Evolutionary conservation across 2,113 vertebrate genomes (phyloP).

Genomic region (Tachuris rubrigastra): DNA sequence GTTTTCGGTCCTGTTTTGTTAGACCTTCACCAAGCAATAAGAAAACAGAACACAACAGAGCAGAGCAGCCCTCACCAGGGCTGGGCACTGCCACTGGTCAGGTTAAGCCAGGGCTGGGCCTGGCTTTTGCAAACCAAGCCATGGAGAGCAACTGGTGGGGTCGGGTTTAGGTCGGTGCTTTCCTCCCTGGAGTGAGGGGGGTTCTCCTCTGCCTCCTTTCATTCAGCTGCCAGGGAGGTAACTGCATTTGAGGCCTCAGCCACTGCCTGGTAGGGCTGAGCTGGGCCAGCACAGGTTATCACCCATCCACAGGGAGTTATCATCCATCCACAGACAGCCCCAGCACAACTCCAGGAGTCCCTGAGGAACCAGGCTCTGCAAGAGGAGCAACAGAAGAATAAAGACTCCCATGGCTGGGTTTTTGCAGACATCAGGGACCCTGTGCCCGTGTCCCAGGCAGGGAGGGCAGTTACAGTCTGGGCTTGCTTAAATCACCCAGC

Average conservation of each 20-base stretch:
- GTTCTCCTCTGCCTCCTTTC: neutral
- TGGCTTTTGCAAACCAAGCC: too few species aligned
- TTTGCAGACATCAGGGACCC: neutral
- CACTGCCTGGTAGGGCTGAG: neutral
- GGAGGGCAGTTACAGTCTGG: neutral
- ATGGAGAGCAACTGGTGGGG: fast-evolving
- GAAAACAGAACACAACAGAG: neutral
- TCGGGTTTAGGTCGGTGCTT: fast-evolving
- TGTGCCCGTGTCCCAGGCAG: fast-evolving
- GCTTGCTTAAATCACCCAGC: neutral
- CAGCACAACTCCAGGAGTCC: neutral
- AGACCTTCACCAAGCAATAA: neutral
- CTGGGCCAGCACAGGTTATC: neutral
- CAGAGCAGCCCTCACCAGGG: neutral
- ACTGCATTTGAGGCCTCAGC: neutral
- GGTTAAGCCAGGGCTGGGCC: neutral
- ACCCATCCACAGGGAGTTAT: neutral
- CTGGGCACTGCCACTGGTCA: neutral
- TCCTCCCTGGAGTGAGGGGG: fast-evolving
- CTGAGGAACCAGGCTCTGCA: neutral
- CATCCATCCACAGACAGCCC: neutral
- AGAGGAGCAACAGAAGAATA: neutral
- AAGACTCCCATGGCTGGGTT: neutral
- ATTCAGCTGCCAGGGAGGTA: fast-evolving
- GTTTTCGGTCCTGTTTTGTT: neutral